Percentiles rank a stretch among this genome's conserved stretches.
Conservation (phyloP, 2,797 vertebrate genomes). For the Ispidina lecontei region DNA sequence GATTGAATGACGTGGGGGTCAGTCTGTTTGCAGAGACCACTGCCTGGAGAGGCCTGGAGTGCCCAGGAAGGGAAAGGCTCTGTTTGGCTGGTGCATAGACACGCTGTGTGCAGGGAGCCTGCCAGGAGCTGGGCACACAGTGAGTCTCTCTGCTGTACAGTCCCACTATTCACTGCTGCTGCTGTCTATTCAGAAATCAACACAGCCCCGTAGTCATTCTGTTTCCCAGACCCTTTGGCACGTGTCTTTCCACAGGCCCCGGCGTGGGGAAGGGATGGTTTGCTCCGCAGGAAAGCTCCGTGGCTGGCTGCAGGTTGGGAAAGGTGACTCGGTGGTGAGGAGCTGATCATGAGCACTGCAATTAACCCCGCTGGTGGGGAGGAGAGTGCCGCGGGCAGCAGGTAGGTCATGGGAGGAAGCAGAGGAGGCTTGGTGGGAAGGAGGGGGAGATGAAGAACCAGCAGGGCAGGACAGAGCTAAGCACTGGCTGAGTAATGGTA, state of each 20-base stretch:
- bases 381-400: background rate
- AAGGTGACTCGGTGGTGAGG: constrained; percentile 33
- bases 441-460: constrained; percentile 8
- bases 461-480: constrained; percentile 31
- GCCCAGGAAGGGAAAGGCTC: background rate
- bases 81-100: constrained; percentile 6
- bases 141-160: constrained; percentile 46
- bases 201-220: background rate
- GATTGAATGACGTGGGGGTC: background rate
- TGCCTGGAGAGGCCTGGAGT: background rate
- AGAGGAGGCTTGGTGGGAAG: background rate
- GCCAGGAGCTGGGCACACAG: constrained; percentile 34
- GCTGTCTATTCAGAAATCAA: constrained; percentile 45
- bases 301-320: background rate
- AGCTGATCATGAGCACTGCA: constrained; percentile 40
- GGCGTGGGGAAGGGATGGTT: background rate
- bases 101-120: constrained; percentile 21
- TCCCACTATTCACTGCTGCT: constrained; percentile 31
- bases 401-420: background rate
- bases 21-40: background rate
- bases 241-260: background rate
- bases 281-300: background rate
- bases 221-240: background rate
- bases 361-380: constrained; percentile 41
- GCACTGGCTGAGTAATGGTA: background rate